phyloP scores from a whole-genome alignment of 2,888 invertebrate genomes.

The Lysandra bellargus region DNA sequence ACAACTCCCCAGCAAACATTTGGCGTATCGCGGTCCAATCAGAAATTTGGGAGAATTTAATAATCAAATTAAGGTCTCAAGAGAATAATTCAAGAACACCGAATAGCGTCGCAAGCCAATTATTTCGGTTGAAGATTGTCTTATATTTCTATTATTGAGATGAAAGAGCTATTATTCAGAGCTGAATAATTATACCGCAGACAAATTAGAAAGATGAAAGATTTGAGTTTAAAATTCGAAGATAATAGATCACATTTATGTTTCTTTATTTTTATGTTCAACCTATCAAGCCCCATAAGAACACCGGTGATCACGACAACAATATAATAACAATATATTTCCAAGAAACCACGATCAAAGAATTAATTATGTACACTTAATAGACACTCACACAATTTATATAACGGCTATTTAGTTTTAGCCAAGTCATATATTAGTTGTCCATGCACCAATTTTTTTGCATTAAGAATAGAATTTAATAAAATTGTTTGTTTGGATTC shows the following conservation, averaged over 20 bases:
- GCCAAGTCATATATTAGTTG: too few relatives aligned
- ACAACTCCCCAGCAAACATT: conserved; percentile 32
- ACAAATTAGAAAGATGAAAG: not conserved
- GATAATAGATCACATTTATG: not conserved
- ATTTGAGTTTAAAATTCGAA: not conserved
- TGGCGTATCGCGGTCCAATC: conserved; percentile 32
- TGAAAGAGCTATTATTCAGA: not conserved
- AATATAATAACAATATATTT: too few relatives aligned
- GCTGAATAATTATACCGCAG: not conserved
- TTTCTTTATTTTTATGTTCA: not conserved
- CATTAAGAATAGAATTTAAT: too few relatives aligned
- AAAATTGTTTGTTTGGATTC: too few relatives aligned
- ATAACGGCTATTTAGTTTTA: too few relatives aligned
- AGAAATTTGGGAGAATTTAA: conserved; percentile 31
- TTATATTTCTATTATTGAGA: not conserved
- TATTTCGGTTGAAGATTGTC: conserved; percentile 30
- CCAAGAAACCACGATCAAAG: too few relatives aligned
- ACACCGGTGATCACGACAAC: too few relatives aligned
- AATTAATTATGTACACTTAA: too few relatives aligned
- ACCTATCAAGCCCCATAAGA: too few relatives aligned
- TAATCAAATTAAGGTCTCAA: conserved; percentile 32
- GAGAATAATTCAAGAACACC: conserved; percentile 27
- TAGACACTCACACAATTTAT: too few relatives aligned
- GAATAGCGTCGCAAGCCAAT: conserved; percentile 25
- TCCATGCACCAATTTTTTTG: too few relatives aligned